Percentiles rank a stretch among this genome's conserved stretches.
Conservation (phyloP, 2,113 vertebrate species). For the Amphiprion ocellaris region DNA sequence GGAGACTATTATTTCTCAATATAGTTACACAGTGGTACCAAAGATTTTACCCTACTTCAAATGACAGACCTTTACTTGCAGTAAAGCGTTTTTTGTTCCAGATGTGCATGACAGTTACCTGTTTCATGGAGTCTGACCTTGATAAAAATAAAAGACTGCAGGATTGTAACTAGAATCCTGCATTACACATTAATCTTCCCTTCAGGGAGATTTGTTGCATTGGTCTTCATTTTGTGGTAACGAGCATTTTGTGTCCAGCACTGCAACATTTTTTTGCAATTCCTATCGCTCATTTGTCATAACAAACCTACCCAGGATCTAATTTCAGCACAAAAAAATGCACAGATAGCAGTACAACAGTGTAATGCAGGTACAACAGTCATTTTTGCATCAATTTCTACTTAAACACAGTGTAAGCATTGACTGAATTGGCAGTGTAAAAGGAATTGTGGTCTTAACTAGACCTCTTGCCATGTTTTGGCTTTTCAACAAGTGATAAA, state of each 20-base stretch:
- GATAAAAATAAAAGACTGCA: background rate
- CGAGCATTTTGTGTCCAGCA: background rate
- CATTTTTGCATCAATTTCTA: constrained; percentile 4
- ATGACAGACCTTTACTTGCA: too few species aligned
- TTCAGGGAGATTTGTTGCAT: background rate
- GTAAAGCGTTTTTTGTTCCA: constrained; percentile 4
- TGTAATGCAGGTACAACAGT: background rate
- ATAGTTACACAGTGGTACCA: background rate
- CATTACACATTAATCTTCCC: background rate
- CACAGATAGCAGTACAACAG: constrained; percentile 23
- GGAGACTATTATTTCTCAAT: background rate
- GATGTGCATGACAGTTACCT: constrained; percentile 1
- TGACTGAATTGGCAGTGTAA: background rate
- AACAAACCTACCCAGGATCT: constrained; percentile 33
- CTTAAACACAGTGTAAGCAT: background rate
- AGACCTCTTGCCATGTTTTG: background rate
- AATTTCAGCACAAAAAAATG: constrained; percentile 35
- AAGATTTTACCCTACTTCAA: background rate
- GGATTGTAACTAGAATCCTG: background rate
- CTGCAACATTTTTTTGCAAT: background rate
- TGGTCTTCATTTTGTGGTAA: constrained; percentile 16
- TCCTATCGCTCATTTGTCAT: background rate
- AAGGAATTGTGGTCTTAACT: constrained; percentile 9
- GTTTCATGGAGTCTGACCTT: background rate
- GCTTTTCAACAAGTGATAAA: constrained; percentile 30